These are phyloP conservation scores for Holcopasites calliopsidis DNA, from an alignment of 1,140 invertebrate genomes.

Conservation along the genomic window DNA sequence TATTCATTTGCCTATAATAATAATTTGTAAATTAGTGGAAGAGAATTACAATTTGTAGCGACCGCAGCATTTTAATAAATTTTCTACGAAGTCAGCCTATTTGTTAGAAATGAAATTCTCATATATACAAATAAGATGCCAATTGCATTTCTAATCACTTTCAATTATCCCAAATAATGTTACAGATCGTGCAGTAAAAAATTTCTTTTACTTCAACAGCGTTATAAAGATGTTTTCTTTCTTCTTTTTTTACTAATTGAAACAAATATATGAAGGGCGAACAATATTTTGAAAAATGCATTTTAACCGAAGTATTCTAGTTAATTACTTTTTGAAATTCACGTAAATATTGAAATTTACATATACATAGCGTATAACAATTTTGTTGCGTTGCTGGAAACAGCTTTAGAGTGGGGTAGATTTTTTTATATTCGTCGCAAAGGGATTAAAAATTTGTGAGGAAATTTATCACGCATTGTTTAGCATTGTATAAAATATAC, in stretches of 20 bases:
- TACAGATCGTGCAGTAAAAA: not conserved
- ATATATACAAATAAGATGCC: not conserved
- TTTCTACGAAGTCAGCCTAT: not conserved
- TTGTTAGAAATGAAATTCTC: not conserved
- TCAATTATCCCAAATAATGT: not conserved
- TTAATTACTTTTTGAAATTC: not conserved
- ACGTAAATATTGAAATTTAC: not conserved
- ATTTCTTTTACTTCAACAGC: not conserved
- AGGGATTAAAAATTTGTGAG: constrained; percentile 4
- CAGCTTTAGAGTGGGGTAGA: too few relatives aligned
- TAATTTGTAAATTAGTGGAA: not conserved
- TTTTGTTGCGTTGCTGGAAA: constrained; percentile 1
- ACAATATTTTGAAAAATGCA: not conserved
- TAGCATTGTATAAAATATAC: constrained; percentile 6
- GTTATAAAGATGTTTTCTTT: too few relatives aligned
- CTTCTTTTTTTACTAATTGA: too few relatives aligned
- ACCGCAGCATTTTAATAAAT: constrained; percentile 8
- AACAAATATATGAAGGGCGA: not conserved
- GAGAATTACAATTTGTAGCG: not conserved
- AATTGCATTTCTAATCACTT: constrained; percentile 9
- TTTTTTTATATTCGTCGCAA: constrained; percentile 1
- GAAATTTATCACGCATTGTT: constrained; percentile 5
- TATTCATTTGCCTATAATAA: not conserved
- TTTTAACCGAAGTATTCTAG: not conserved
- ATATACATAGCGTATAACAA: not conserved